Conservation (phyloP, 2,113 vertebrate genomes). For the Heterotis niloticus region DNA sequence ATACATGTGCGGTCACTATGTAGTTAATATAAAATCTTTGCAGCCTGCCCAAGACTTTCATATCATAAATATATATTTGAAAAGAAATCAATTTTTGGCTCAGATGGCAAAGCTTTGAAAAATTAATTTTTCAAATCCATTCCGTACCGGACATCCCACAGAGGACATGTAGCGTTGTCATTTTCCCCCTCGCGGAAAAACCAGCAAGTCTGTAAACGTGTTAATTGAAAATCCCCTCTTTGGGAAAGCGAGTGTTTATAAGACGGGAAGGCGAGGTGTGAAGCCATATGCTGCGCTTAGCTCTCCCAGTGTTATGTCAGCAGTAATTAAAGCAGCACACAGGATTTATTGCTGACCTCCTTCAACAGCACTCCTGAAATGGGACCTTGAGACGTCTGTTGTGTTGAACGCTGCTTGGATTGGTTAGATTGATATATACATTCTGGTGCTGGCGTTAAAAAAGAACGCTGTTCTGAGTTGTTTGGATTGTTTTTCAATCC, state of each 20-base stretch:
- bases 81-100: background rate
- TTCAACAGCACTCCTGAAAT: background rate
- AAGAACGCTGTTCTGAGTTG: background rate
- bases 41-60: background rate
- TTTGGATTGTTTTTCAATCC: background rate
- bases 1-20: too few species aligned
- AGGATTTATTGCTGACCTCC: slow-evolving; percentile 12
- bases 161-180: background rate
- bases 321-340: slow-evolving; percentile 27
- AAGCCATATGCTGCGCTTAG: slow-evolving; percentile 28
- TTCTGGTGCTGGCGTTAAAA: background rate
- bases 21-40: background rate
- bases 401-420: background rate
- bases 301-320: slow-evolving; percentile 26
- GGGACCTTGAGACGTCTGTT: background rate
- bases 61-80: background rate
- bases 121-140: background rate
- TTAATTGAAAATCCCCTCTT: slow-evolving; percentile 32
- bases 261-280: slow-evolving; percentile 20
- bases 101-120: background rate
- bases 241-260: slow-evolving; percentile 34
- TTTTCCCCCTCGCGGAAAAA: slow-evolving; percentile 19
- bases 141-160: background rate
- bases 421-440: background rate
- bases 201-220: slow-evolving; percentile 25